Percentiles rank a stretch among this genome's conserved stretches.
These are phyloP conservation scores for Meloidogyne exigua DNA, from an alignment of 1,140 invertebrate species.

Conservation along the genomic window DNA sequence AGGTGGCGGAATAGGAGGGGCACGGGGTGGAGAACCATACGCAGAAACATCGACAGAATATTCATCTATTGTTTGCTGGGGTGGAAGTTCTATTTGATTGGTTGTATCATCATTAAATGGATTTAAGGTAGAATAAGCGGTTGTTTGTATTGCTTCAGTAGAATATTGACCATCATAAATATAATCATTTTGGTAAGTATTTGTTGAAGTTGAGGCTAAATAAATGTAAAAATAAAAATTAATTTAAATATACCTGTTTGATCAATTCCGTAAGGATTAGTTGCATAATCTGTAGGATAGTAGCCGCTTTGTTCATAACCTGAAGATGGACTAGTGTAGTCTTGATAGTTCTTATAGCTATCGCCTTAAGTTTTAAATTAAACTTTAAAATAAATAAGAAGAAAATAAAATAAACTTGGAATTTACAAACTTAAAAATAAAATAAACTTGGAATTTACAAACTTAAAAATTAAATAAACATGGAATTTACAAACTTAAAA, in stretches of 20 bases:
- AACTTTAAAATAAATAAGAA: too few relatives aligned
- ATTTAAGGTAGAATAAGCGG: not conserved
- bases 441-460: not conserved
- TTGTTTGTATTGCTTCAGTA: not conserved
- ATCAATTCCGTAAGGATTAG: not conserved
- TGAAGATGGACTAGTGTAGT: not conserved
- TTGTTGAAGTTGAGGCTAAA: not conserved
- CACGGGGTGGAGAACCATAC: slow-evolving; percentile 1
- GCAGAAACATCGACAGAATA: slow-evolving; percentile 8
- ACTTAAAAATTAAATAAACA: too few relatives aligned
- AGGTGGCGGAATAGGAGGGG: not conserved
- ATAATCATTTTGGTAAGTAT: not conserved
- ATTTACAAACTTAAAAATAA: not conserved
- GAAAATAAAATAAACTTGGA: too few relatives aligned
- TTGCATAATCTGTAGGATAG: not conserved
- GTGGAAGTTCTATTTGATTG: not conserved
- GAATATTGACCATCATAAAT: not conserved
- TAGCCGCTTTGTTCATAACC: not conserved
- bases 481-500: too few relatives aligned
- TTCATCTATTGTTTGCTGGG: not conserved
- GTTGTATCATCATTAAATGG: not conserved
- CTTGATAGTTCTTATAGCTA: not conserved
- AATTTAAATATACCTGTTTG: not conserved
- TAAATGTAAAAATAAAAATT: not conserved
- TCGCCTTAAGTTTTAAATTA: not conserved